A percentile compares a stretch with the other conserved stretches of the same genome.
Evolutionary conservation across 2,113 vertebrate genomes (phyloP).

Genomic region (Cryptomyrus ogoouensis): DNA sequence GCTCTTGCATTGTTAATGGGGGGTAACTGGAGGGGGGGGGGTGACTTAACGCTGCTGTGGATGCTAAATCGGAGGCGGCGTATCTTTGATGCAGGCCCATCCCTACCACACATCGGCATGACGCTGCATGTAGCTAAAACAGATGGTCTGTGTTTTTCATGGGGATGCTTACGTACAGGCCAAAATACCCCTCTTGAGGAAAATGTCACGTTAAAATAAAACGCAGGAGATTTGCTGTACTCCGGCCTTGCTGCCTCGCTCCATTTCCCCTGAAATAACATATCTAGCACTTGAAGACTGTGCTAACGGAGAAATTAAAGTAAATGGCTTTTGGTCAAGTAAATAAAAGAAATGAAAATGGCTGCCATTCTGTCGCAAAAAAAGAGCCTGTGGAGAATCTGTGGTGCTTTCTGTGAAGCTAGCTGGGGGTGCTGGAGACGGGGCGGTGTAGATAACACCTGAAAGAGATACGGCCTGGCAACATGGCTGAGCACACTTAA

Average conservation of each 20-base stretch:
- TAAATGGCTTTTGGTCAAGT: not conserved
- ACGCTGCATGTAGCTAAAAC: not conserved
- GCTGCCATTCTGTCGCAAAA: not conserved
- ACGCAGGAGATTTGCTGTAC: not conserved
- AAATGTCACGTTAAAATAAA: not conserved
- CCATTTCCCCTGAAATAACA: not conserved
- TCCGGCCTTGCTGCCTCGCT: not conserved
- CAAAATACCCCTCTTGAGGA: not conserved
- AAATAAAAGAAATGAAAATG: not conserved
- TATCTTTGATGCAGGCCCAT: not conserved
- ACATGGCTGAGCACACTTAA: not conserved
- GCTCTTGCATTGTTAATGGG: not conserved
- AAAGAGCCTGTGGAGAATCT: not conserved
- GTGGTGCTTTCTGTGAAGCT: not conserved
- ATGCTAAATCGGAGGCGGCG: not conserved
- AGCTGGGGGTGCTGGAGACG: not conserved
- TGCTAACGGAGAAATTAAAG: not conserved
- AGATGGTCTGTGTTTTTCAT: conserved; percentile 1
- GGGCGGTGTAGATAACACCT: not conserved
- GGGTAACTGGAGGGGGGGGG: not conserved
- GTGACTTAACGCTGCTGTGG: not conserved
- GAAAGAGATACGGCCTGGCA: not conserved
- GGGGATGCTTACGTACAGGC: not conserved
- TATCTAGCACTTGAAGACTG: not conserved
- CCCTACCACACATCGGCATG: not conserved